Evolutionary conservation across 2,888 invertebrate genomes (phyloP).

Genomic region (Hirtodrosophila histrioides): DNA sequence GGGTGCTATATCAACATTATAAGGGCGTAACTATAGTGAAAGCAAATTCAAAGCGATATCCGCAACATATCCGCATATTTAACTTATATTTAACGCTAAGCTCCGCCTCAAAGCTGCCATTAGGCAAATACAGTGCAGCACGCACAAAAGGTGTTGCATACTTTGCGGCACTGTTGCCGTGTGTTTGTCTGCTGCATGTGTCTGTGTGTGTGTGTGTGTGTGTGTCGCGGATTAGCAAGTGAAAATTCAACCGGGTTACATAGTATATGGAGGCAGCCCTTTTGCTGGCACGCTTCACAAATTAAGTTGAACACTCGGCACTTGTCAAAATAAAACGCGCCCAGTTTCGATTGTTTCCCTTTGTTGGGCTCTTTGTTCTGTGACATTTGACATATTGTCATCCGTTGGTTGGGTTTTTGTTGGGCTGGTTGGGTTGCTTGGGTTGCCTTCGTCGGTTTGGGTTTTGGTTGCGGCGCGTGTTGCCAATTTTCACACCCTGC

Average conservation of each 20-base stretch:
- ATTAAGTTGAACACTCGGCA: conserved; percentile 80
- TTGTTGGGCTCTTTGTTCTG: conserved; percentile 57
- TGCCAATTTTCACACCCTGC: conserved; percentile 81
- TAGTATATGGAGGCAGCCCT: conserved; percentile 39
- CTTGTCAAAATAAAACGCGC: conserved; percentile 83
- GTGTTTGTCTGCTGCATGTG: conserved; percentile 1
- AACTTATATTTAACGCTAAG: conserved; percentile 56
- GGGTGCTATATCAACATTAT: no score
- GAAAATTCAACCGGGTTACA: conserved; percentile 45
- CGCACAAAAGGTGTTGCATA: conserved; percentile 54
- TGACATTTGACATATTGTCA: conserved; percentile 83
- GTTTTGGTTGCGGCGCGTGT: conserved; percentile 71
- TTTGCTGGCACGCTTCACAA: conserved; percentile 70
- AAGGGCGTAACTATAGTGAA: neutral
- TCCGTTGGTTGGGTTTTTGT: conserved; percentile 51
- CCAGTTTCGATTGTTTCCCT: conserved; percentile 36
- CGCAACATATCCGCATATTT: conserved; percentile 53
- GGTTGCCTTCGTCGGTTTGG: conserved; percentile 14
- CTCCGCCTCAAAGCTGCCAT: conserved; percentile 49
- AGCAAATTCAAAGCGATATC: conserved; percentile 9
- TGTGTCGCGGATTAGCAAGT: conserved; percentile 65
- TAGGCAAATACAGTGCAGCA: conserved; percentile 50
- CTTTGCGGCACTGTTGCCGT: conserved; percentile 42
- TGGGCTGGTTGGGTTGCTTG: conserved; percentile 24
- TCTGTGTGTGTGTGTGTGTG: conserved; percentile 32